These are phyloP conservation scores for Dioctria linearis DNA, from an alignment of 2,888 invertebrate species.

Conservation along the genomic window DNA sequence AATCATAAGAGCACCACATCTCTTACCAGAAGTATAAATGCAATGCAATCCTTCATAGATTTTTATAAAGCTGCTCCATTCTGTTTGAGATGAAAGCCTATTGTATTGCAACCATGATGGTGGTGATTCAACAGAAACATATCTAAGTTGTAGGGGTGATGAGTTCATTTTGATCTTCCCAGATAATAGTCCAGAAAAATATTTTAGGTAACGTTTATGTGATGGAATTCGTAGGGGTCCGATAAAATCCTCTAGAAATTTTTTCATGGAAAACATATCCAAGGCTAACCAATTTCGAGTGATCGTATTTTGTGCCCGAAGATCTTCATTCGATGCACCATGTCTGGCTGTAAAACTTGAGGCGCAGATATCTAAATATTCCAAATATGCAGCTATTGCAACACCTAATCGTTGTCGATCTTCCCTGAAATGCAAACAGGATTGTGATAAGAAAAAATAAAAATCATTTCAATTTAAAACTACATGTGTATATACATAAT, in stretches of 20 bases:
- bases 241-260: slow-evolving; percentile 88
- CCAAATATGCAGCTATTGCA: slow-evolving; percentile 92
- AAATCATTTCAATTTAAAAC: background rate
- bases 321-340: slow-evolving; percentile 60
- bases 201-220: slow-evolving; percentile 89
- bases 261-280: slow-evolving; percentile 93
- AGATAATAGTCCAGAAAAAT: slow-evolving; percentile 91
- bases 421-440: slow-evolving; percentile 75
- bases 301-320: slow-evolving; percentile 61
- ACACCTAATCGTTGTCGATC: slow-evolving; percentile 89
- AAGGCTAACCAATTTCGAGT: slow-evolving; percentile 77
- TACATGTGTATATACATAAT: background rate
- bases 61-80: slow-evolving; percentile 83
- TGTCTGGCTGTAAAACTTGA: slow-evolving; percentile 61
- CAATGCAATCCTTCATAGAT: slow-evolving; percentile 93
- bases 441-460: slow-evolving; percentile 53
- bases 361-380: slow-evolving; percentile 94
- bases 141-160: slow-evolving; percentile 87
- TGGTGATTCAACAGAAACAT: slow-evolving; percentile 89
- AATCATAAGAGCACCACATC: background rate
- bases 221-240: slow-evolving; percentile 81
- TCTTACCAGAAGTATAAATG: slow-evolving; percentile 86
- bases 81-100: slow-evolving; percentile 70
- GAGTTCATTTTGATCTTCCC: slow-evolving; percentile 92
- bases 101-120: slow-evolving; percentile 79